Base-by-base conservation (phyloP, 2,113 vertebrate genomes). In the Atlantisia rogersi region DNA sequence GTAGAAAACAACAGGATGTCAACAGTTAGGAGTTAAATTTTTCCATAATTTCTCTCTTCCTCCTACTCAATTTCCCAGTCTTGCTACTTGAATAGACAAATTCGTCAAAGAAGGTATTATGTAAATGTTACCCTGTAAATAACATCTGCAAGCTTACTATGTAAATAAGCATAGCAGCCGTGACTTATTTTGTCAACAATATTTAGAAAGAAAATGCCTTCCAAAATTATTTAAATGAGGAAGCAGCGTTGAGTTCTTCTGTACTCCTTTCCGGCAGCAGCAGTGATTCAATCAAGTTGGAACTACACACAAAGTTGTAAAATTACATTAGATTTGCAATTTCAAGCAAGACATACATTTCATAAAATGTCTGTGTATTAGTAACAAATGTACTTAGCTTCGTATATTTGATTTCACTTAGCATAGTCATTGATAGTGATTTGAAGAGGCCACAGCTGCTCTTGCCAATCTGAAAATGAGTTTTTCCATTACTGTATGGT, bases 111-210 rank as follows among this genome's bases (percentile, higher is more conserved):
- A 88, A 63, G 68, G 68, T 37, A 62, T 12, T 71, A 82, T 19
- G 42, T 68, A 94, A 94, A 84, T 69, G 24, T 39, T 24, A 71
- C 37, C 53, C 52, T 64, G 76, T 56, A 92, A 92, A 92, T 59
- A 88, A 52, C 26, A 81, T 40, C 31, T 3, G 31, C 63, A 93
- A 74, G 52, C 5, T 58, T 77, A 69, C 31, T 77, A 71, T 58
- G 79, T 78, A 86, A 94, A 95, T 68, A 95, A 96, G 90, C 62
- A 77, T 2, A 88, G 68, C n/a, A 92, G 64, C 28, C 42, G 70
- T 71, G 15, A 84, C 21, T 86, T 84, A 63, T 79, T 91, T 97
- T 87, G 69, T 82, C 73, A 94, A 86, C 46, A 88, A 46, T 26
- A 88, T 56, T 86, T 90, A 90, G 88, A 71, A 67, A 50, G 52